Percentiles rank a stretch among this genome's conserved stretches.
Conservation (phyloP, 2,797 vertebrate genomes). For the Enoplosus armatus region DNA sequence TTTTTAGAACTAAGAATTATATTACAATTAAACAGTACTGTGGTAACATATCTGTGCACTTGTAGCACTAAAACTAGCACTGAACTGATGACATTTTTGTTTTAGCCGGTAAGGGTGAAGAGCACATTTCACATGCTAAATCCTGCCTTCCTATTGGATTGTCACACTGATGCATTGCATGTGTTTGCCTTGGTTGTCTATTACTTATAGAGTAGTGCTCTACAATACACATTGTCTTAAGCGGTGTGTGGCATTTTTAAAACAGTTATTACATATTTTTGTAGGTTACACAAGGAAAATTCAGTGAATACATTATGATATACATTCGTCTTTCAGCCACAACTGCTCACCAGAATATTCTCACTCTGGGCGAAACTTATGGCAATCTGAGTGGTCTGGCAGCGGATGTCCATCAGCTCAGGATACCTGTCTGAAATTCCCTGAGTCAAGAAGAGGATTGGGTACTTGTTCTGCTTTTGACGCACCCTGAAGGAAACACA, state of each 20-base stretch:
- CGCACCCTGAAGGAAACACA: constrained; percentile 88
- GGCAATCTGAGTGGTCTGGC: constrained; percentile 93
- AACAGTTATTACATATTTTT: not conserved
- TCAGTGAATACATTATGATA: not conserved
- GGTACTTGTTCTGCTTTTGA: constrained; percentile 97
- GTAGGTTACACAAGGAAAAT: not conserved
- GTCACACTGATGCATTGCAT: not conserved
- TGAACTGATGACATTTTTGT: not conserved
- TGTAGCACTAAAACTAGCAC: not conserved
- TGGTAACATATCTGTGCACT: not conserved
- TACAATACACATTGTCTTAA: not conserved
- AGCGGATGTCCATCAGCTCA: constrained; percentile 96
- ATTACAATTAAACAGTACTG: not conserved
- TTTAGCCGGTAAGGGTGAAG: not conserved
- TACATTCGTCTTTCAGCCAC: not conserved
- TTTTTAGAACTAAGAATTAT: not conserved
- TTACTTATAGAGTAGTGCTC: not conserved
- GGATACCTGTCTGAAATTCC: constrained; percentile 92
- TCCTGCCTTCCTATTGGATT: not conserved
- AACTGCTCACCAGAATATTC: constrained; percentile 91
- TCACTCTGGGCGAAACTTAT: constrained; percentile 98
- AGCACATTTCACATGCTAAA: not conserved
- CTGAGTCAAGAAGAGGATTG: constrained; percentile 97
- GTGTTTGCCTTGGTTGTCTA: not conserved
- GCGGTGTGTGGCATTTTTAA: not conserved